Evolutionary conservation across 1,140 invertebrate species (phyloP), one percentile per base, ranked within the genome.

Genomic region (Cheumatopsyche charites): DNA sequence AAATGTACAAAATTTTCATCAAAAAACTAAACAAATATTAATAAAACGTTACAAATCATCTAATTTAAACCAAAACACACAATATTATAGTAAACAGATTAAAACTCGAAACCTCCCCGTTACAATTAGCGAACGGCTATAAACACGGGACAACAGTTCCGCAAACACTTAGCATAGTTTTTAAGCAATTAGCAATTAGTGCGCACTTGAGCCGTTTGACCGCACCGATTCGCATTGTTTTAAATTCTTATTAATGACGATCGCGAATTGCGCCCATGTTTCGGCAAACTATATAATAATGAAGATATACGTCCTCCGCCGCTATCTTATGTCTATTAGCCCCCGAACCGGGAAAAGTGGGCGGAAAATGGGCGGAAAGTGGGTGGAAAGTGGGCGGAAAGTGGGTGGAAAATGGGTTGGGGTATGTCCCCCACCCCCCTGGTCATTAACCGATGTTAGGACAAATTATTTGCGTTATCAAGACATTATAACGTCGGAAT

Each of bases 401-500:
- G n/a, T n/a, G n/a, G n/a, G n/a, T 65, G 55, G 19, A 25, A 52
- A 67, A 67, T 26, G 47, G 49, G 68, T 25, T 41, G 73, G 73
- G 49, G n/a, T n/a, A n/a, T n/a, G n/a, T n/a, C n/a, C n/a, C 29
- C 9, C 29, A 36, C 29, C 29, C 29, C 29, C 29, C 3, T 62
- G 74, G 71, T 75, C 74, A 75, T 75, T 75, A 75, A 75, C 72
- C 62, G 71, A 62, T 69, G 67, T 72, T 73, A 69, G 74, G 71
- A 73, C 74, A 72, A 72, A 75, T 75, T 75, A 75, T 75, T 75
- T 69, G 36, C 68, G 74, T 72, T 72, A 75, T 75, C 71, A 75
- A 75, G 72, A 73, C 71, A 73, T 62, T 68, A 75, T 72, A 72
- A 70, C 49, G 68, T 58, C 19, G 68, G 21, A 43, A 68, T 68